Conservation (phyloP, 1,140 invertebrate species). For the Meloidogyne exigua region DNA sequence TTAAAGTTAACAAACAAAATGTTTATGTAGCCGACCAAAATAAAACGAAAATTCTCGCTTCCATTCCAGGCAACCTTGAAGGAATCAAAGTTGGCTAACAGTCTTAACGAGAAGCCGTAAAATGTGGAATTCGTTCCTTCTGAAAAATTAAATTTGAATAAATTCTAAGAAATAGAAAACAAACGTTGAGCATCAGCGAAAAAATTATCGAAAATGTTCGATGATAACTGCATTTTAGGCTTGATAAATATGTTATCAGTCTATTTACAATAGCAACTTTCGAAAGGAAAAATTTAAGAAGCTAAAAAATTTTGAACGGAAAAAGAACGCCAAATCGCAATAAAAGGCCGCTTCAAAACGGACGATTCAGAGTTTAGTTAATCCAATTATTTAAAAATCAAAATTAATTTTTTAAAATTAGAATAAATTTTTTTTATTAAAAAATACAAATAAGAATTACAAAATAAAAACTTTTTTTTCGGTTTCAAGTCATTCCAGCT, state of each 20-base stretch:
- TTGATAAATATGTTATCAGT: too few relatives aligned
- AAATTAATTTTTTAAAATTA: too few relatives aligned
- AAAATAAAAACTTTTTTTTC: not conserved
- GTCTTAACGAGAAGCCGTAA: not conserved
- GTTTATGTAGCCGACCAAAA: not conserved
- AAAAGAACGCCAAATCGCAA: too few relatives aligned
- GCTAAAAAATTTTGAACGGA: too few relatives aligned
- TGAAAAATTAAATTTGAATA: not conserved
- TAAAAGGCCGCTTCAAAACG: too few relatives aligned
- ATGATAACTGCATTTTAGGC: not conserved
- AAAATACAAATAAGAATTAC: not conserved
- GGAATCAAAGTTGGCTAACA: not conserved
- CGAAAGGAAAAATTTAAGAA: too few relatives aligned
- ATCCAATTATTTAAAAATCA: too few relatives aligned
- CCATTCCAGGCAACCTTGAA: not conserved
- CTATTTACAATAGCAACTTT: too few relatives aligned
- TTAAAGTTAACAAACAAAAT: not conserved
- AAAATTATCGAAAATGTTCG: not conserved
- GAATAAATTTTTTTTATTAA: too few relatives aligned
- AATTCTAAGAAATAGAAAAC: not conserved
- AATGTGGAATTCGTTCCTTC: not conserved
- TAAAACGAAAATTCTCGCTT: not conserved
- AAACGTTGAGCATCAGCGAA: not conserved
- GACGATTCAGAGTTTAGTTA: too few relatives aligned
- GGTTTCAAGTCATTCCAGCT: conserved; percentile 43